phyloP scores from a whole-genome alignment of 2,888 invertebrate genomes.

The Neoaliturus tenellus region DNA sequence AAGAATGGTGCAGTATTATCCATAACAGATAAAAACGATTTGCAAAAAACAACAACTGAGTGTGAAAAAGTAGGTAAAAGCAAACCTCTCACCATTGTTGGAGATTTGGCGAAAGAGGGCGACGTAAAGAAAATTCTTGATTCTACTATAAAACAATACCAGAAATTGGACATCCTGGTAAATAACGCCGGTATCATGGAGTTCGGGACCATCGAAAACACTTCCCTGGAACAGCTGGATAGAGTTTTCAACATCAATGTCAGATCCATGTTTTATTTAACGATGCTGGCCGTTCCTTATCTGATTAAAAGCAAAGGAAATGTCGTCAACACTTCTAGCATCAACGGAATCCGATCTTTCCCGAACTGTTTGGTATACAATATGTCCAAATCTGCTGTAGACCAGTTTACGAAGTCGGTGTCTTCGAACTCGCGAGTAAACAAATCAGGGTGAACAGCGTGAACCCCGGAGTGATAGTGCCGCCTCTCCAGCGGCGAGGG shows the following conservation, averaged over 20 bases:
- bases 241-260: slow-evolving; percentile 93
- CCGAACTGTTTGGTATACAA: slow-evolving; percentile 94
- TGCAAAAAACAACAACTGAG: slow-evolving; percentile 78
- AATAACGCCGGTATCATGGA: slow-evolving; percentile 95
- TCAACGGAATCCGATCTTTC: slow-evolving; percentile 93
- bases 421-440: slow-evolving; percentile 92
- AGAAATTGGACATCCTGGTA: slow-evolving; percentile 87
- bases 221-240: slow-evolving; percentile 92
- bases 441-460: slow-evolving; percentile 95
- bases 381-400: slow-evolving; percentile 95
- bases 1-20: slow-evolving; percentile 85
- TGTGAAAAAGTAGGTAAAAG: slow-evolving; percentile 72
- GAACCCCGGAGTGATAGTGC: slow-evolving; percentile 97
- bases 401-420: slow-evolving; percentile 95
- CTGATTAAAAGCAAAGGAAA: slow-evolving; percentile 90
- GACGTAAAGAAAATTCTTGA: slow-evolving; percentile 85
- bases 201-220: slow-evolving; percentile 89
- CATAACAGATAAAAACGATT: slow-evolving; percentile 80
- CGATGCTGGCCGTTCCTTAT: slow-evolving; percentile 92
- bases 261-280: slow-evolving; percentile 87
- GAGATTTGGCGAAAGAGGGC: slow-evolving; percentile 84
- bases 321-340: slow-evolving; percentile 97
- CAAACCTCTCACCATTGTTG: slow-evolving; percentile 78
- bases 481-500: slow-evolving; percentile 90
- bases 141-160: slow-evolving; percentile 83